Conservation (phyloP, 2,113 vertebrate species). For the Budorcas taxicolor region DNA sequence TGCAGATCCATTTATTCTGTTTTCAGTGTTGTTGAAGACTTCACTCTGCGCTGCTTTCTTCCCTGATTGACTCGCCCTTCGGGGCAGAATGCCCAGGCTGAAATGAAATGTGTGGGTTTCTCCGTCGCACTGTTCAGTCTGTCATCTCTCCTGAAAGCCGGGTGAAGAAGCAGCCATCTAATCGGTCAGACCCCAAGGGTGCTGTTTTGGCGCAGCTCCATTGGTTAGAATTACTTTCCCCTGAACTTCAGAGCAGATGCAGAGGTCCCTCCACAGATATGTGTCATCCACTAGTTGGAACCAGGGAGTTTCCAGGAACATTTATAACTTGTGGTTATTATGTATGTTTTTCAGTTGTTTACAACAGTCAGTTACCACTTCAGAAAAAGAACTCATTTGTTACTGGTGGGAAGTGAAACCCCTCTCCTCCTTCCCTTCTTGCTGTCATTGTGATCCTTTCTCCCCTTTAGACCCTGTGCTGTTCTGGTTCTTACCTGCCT, state of each 20-base stretch:
- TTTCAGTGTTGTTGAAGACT: conserved; percentile 36
- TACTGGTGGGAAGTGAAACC: background rate
- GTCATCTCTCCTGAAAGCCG: conserved; percentile 37
- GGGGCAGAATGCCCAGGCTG: conserved; percentile 29
- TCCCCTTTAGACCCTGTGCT: background rate
- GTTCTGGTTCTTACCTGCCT: background rate
- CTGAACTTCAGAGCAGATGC: conserved; percentile 67
- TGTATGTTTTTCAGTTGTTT: conserved; percentile 63
- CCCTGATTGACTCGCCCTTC: conserved; percentile 51
- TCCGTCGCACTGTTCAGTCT: conserved; percentile 45
- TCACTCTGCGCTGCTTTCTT: conserved; percentile 32
- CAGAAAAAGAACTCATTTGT: conserved; percentile 31
- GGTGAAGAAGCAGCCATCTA: conserved; percentile 55
- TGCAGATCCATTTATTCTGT: conserved; percentile 4
- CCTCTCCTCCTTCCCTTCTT: background rate
- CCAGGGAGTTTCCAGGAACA: conserved; percentile 62
- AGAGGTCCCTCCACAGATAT: conserved; percentile 54
- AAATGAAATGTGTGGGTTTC: conserved; percentile 49
- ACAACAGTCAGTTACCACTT: conserved; percentile 32
- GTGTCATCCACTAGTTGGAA: conserved; percentile 57
- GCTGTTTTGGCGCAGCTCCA: conserved; percentile 52
- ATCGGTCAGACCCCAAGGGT: conserved; percentile 58
- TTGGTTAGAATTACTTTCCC: conserved; percentile 63
- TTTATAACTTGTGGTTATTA: conserved; percentile 63
- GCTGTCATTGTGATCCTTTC: background rate